These are phyloP conservation scores for Coleophora deauratella DNA, from an alignment of 2,888 invertebrate species.

Conservation along the genomic window DNA sequence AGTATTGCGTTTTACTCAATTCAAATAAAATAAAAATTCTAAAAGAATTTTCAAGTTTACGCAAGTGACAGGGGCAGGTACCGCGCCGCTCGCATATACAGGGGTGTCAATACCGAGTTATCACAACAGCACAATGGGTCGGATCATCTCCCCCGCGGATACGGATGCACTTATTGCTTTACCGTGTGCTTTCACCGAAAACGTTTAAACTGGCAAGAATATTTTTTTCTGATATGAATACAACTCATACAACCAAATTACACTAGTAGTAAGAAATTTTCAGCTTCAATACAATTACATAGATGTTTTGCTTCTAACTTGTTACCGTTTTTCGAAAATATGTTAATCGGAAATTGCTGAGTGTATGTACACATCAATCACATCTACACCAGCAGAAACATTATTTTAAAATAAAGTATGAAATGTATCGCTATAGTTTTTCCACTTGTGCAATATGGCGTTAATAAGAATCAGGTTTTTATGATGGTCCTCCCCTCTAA, in stretches of 20 bases:
- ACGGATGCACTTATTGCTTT: conserved; percentile 32
- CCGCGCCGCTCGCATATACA: conserved; percentile 16
- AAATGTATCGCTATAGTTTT: conserved; percentile 21
- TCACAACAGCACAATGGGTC: conserved; percentile 14
- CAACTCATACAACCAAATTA: background rate
- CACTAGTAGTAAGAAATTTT: background rate
- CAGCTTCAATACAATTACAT: background rate
- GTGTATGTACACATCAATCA: background rate
- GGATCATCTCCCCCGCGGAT: conserved; percentile 17
- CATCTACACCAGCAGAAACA: background rate
- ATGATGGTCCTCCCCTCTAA: conserved; percentile 56
- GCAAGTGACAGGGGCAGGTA: conserved; percentile 7
- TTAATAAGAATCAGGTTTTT: conserved; percentile 67
- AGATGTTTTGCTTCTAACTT: background rate
- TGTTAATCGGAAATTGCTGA: background rate
- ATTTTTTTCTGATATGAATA: background rate
- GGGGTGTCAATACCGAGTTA: conserved; percentile 2
- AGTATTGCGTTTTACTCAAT: too few relatives aligned
- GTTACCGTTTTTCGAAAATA: background rate
- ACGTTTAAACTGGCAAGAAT: background rate
- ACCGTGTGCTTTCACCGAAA: conserved; percentile 2
- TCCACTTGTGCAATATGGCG: conserved; percentile 46
- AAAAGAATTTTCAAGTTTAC: conserved; percentile 1
- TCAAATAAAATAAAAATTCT: too few relatives aligned
- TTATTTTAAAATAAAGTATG: background rate